Base-by-base conservation (phyloP, 2,888 invertebrate genomes). In the Electrophaes corylata region DNA sequence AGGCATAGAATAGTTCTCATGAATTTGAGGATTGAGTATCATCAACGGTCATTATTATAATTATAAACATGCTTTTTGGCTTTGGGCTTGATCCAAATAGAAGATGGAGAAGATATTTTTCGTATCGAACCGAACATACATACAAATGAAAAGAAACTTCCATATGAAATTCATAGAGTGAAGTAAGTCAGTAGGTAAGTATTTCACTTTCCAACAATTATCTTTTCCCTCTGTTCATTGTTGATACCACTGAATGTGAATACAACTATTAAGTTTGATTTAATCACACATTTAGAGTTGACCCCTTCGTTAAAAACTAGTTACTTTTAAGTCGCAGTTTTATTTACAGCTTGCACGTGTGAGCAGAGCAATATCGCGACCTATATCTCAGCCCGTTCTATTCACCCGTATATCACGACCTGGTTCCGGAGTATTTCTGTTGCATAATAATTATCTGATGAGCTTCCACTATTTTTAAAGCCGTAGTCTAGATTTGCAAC, bases 331-430 rank as follows among this genome's bases (percentile, higher is more conserved):
- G 18, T 11, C 47, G 51, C 31, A 31, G 55, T 51, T 51, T 47
- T 60, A 60, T 56, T 55, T 39, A 56, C 12, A 48, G 20, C 35
- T 19, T 37, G 60, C 72, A 72, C 73, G 76, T 77, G 71, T 62
- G 58, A 39, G 57, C 40, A 49, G 67, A 45, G 51, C 23, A 18
- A 46, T 54, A 78, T 78, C 76, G 56, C 41, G 74, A 75, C 79
- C 78, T 71, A 76, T 69, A 78, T 78, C 76, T 69, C 55, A 6
- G 11, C n/a, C 63, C 63, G 65, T 69, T 70, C 69, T 59, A 64
- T 62, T 60, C 64, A 68, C 77, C 71, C 77, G 71, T 71, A 74
- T 75, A 68, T 53, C 68, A 69, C 69, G 70, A 71, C 66, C 67
- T 60, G 56, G 35, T 41, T 59, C 29, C 31, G 44, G 39, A 11